Base-by-base conservation (phyloP, 2,113 vertebrate species). In the Vulpes ferrilata region DNA sequence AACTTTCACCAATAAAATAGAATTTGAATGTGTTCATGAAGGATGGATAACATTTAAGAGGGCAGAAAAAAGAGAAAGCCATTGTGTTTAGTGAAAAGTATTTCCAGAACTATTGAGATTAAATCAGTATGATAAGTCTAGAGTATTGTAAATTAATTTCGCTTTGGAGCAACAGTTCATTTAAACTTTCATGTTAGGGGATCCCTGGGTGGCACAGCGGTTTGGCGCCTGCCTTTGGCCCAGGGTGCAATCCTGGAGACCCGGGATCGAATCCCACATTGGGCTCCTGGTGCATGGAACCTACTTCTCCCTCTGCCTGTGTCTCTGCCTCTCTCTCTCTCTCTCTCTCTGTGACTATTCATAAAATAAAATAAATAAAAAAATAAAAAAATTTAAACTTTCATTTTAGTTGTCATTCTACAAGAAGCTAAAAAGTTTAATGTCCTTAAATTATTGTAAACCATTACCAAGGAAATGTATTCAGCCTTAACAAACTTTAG, bases 21-120 rank as follows among this genome's bases (percentile, higher is more conserved):
- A 91, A 88, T 65, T 67, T 74, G 13, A 88, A 83, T 90, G 22
- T 93, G 43, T 95, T 92, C 25, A 38, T 80, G 30, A 96, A 83
- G 53, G 11, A 48, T 60, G 7, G 11, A 89, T 78, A 69, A 48
- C 74, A 88, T 80, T 48, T 80, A 60, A 80, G 93, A 43, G 3
- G 7, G 79, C 11, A 95, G 32, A 64, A 19, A 60, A 53, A 73
- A 84, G 4, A 82, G 53, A 88, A 48, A 17, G 57, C 4, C 3
- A 22, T 91, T 88, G 3, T 82, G 12, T 96, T 93, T 57, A 62
- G 23, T 80, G 81, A 94, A 35, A 16, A 51, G 32, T 17, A 55
- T 88, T 80, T 93, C 19, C 11, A 12, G 22, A 32, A 2, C 12
- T 79, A 9, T 60, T 79, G 25, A 95, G 79, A 60, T 93, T 79